These are phyloP conservation scores for Muntiacus reevesi DNA, from an alignment of 2,113 vertebrate genomes.

Conservation along the genomic window DNA sequence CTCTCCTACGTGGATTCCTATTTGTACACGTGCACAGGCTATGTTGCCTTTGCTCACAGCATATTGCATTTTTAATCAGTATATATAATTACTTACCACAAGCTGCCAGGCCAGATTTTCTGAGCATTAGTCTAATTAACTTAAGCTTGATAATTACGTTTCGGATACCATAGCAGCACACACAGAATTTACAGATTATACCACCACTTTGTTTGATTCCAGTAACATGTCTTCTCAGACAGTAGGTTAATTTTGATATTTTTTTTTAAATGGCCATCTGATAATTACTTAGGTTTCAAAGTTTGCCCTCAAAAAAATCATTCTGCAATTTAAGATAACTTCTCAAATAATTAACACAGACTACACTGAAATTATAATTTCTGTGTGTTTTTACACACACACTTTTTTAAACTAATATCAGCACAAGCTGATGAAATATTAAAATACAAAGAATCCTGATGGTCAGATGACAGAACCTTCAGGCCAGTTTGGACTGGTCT, in stretches of 20 bases:
- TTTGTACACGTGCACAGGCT: constrained; percentile 58
- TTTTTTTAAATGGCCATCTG: background rate
- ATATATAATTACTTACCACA: constrained; percentile 86
- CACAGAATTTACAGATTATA: constrained; percentile 71
- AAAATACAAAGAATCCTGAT: background rate
- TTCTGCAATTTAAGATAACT: constrained; percentile 56
- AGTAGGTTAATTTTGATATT: constrained; percentile 44
- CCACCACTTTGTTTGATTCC: constrained; percentile 72
- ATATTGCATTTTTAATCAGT: constrained; percentile 83
- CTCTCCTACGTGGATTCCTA: constrained; percentile 71
- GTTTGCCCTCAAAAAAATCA: constrained; percentile 50
- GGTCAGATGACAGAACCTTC: background rate
- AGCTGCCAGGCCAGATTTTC: constrained; percentile 86
- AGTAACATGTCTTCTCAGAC: constrained; percentile 65
- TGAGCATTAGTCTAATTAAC: constrained; percentile 88
- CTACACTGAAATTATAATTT: constrained; percentile 49
- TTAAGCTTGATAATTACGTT: constrained; percentile 85
- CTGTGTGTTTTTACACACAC: constrained; percentile 14
- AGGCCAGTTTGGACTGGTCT: background rate
- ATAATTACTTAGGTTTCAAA: constrained; percentile 53
- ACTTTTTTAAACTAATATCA: background rate
- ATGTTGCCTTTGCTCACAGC: constrained; percentile 71
- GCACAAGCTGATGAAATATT: background rate
- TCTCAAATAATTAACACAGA: constrained; percentile 51
- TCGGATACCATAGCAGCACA: constrained; percentile 75